Conservation (phyloP, 2,888 invertebrate genomes). For the Caenorhabditis sp. region DNA sequence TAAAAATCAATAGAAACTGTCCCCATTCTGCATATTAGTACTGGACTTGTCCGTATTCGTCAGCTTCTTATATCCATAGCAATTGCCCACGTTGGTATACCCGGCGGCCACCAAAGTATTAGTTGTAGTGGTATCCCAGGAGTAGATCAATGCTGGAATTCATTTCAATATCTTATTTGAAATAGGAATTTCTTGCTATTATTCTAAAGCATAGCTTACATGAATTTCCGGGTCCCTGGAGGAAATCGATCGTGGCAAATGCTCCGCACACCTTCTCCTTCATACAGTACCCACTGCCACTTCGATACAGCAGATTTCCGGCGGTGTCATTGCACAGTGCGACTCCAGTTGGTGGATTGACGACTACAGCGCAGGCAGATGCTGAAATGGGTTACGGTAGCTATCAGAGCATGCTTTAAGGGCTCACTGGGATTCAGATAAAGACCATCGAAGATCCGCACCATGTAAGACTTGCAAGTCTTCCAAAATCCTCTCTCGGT, state of each 20-base stretch:
- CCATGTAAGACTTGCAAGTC: slow-evolving; percentile 41
- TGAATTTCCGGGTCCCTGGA: slow-evolving; percentile 7
- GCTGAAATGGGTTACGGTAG: slow-evolving; percentile 15
- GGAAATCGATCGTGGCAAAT: slow-evolving; percentile 9
- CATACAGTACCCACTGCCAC: slow-evolving; percentile 60
- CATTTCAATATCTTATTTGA: too few relatives aligned
- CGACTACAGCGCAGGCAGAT: slow-evolving; percentile 14
- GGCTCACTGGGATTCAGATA: slow-evolving; percentile 27
- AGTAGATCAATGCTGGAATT: slow-evolving; percentile 29
- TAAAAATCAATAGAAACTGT: slow-evolving; percentile 22
- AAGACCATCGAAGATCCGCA: slow-evolving; percentile 44
- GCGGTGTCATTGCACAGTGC: slow-evolving; percentile 26
- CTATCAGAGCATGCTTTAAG: background rate
- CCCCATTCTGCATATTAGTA: background rate
- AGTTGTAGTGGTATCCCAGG: slow-evolving; percentile 14
- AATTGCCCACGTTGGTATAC: slow-evolving; percentile 24
- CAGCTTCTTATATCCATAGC: slow-evolving; percentile 41
- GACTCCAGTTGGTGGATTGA: slow-evolving; percentile 10
- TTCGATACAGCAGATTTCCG: slow-evolving; percentile 27
- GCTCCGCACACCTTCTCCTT: slow-evolving; percentile 46
- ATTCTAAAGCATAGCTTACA: slow-evolving; percentile 4
- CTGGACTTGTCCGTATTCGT: slow-evolving; percentile 10
- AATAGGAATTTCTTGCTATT: background rate
- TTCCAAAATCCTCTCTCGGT: slow-evolving; percentile 42
- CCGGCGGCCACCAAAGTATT: background rate